Evolutionary conservation across 2,797 vertebrate genomes (phyloP), one percentile per base, ranked within the genome.

Genomic region (Sebastes goodei): DNA sequence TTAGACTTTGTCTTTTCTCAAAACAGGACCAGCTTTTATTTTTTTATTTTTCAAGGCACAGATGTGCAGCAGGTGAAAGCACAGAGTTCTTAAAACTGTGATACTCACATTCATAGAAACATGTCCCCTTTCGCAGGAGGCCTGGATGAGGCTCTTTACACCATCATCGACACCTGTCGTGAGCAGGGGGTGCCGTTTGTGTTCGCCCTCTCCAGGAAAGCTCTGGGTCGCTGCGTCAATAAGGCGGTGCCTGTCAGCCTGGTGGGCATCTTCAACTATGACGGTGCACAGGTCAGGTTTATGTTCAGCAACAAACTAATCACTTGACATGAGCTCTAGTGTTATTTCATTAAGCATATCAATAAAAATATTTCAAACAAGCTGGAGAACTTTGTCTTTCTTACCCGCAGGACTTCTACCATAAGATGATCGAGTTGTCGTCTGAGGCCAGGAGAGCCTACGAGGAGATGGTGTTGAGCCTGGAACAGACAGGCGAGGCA

Each of bases 191-290:
- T 99, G 23, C 99, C 99, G 0, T 99, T 99, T 53, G 97, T 99
- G 69, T 99, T 99, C 38, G 99, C 97, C 4, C 97, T 99, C 12
- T 97, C 97, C 78, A 97, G 98, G 84, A 99, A 97, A 92, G 96
- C 97, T 30, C 89, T 99, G 42, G 98, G 98, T 21, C 97, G 96
- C 73, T 99, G 98, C 38, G 94, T 99, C 88, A 99, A 97, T 91
- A 99, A 99, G 94, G 95, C 96, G 0, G 98, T 99, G 75, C 98
- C 98, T 2, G 99, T 99, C 86, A 99, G 97, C 1, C 95, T 99
- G 72, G 98, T 99, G 82, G 99, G 99, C 38, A 97, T 99, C 90
- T 99, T 99, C 93, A 99, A 98, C 93, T 99, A 99, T 0, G 98
- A 99, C 15, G 99, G 99, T 0, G 99, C 98, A 61, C 98, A 99